Evolutionary conservation across 2,888 invertebrate species (phyloP), one percentile per base, ranked within the genome.

Genomic region (Sclerodermus sp.): DNA sequence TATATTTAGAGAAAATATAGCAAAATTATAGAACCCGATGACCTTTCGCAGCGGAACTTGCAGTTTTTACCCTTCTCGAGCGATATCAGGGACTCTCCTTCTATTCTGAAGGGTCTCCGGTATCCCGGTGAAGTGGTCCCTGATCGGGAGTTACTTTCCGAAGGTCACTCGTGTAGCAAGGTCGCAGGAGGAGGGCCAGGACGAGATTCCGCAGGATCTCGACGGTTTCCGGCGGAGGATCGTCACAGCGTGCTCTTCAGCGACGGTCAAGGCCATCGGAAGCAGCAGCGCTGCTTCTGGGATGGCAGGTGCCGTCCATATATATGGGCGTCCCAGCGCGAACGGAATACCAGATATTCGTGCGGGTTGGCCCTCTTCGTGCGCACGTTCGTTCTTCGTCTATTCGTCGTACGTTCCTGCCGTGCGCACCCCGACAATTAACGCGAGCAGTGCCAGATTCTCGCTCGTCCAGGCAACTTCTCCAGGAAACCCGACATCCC

Each of bases 291-390:
- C 13, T 3, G 34, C 34, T 12, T n/a, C n/a, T n/a, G n/a, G 34
- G n/a, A 34, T 4, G n/a, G 34, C 13, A 4, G 55, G 50, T 48
- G 46, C 53, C 47, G 57, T 56, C 64, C 67, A 75, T 78, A 78
- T 77, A 78, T 71, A 76, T 76, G 74, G 71, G 64, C 70, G 76
- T 62, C 70, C 71, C 68, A 69, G 71, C 75, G 76, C 76, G 73
- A 59, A 62, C 70, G 66, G 78, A 76, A 77, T 77, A 77, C 67
- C 71, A 74, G 77, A 78, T 23, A 23, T 76, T 76, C 70, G 74
- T 68, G 67, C 58, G 34, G 34, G 4, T 12, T n/a, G 34, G 34
- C 13, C 34, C 73, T 74, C 23, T 23, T 23, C 23, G 23, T 14
- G 14, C 15, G 16, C 12, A 3, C 34, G 14, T 34, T 10, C 34